A percentile compares a stretch with the other conserved stretches of the same genome.
Evolutionary conservation across 1,140 invertebrate species (phyloP).

Genomic region (Drosophila quadrilineata): DNA sequence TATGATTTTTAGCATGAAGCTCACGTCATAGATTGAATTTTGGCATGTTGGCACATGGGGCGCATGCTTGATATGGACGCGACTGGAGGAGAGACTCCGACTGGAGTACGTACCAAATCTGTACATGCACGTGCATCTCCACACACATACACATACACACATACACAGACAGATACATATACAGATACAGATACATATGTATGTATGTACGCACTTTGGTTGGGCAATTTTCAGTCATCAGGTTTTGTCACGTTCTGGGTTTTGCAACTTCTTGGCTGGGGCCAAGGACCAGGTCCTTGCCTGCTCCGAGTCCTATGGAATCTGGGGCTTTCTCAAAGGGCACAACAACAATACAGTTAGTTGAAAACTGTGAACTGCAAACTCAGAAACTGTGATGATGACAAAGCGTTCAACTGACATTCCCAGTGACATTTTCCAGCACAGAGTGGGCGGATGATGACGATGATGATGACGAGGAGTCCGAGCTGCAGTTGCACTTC

Average conservation of each 20-base stretch:
- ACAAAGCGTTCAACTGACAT: conserved; percentile 58
- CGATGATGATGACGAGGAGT: no score
- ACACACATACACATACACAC: no score
- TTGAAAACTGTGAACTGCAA: no score
- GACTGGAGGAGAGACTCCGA: background rate
- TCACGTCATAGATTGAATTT: conserved; percentile 74
- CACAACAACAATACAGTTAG: conserved; percentile 33
- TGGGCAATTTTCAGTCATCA: conserved; percentile 59
- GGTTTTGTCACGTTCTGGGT: conserved; percentile 53
- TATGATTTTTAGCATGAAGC: conserved; percentile 60
- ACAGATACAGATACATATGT: no score
- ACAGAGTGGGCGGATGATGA: background rate
- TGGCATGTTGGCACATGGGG: conserved; percentile 25
- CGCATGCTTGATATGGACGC: conserved; percentile 1
- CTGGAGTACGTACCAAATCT: conserved; percentile 6
- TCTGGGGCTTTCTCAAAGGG: conserved; percentile 52
- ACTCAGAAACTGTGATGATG: no score
- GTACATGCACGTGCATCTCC: conserved; percentile 47
- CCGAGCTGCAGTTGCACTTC: background rate
- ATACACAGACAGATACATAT: no score
- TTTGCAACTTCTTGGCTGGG: conserved; percentile 36
- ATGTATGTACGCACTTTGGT: conserved; percentile 53
- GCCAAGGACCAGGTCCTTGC: no score
- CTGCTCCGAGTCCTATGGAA: no score
- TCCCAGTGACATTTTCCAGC: conserved; percentile 63